A percentile compares a stretch with the other conserved stretches of the same genome.
Evolutionary conservation across 1,140 invertebrate species (phyloP).

Genomic region (Spodoptera frugiperda): DNA sequence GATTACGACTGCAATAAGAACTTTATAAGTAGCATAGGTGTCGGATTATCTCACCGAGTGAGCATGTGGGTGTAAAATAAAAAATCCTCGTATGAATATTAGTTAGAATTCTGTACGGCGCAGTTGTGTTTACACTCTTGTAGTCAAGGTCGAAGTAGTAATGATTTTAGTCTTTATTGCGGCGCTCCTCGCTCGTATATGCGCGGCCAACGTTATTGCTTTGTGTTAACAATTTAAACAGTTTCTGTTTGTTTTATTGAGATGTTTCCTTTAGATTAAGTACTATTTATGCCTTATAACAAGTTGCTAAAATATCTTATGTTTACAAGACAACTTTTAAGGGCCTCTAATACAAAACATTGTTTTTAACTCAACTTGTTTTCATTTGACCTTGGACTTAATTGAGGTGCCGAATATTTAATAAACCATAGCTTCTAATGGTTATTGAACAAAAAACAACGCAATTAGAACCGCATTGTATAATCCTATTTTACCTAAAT

Average conservation of each 20-base stretch:
- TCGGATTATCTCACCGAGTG: conserved; percentile 27
- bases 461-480: neutral
- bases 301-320: too few relatives aligned
- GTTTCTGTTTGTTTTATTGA: conserved; percentile 14
- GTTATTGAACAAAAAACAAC: neutral
- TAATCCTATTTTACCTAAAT: neutral
- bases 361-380: too few relatives aligned
- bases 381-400: too few relatives aligned
- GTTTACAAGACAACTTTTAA: too few relatives aligned
- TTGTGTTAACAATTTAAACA: conserved; percentile 36
- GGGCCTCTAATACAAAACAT: too few relatives aligned
- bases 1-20: conserved; percentile 16
- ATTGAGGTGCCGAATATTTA: too few relatives aligned
- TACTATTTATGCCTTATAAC: too few relatives aligned
- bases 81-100: conserved; percentile 42
- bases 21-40: conserved; percentile 9
- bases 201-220: conserved; percentile 2
- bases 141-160: conserved; percentile 37
- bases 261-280: neutral
- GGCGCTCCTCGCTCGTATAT: conserved; percentile 11
- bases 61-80: conserved; percentile 21
- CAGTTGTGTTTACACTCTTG: conserved; percentile 37
- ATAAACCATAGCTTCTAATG: too few relatives aligned
- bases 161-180: conserved; percentile 46
- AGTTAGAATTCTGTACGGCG: conserved; percentile 40